phyloP scores from a whole-genome alignment of 2,113 vertebrate species.

The Aldabrachelys gigantea region DNA sequence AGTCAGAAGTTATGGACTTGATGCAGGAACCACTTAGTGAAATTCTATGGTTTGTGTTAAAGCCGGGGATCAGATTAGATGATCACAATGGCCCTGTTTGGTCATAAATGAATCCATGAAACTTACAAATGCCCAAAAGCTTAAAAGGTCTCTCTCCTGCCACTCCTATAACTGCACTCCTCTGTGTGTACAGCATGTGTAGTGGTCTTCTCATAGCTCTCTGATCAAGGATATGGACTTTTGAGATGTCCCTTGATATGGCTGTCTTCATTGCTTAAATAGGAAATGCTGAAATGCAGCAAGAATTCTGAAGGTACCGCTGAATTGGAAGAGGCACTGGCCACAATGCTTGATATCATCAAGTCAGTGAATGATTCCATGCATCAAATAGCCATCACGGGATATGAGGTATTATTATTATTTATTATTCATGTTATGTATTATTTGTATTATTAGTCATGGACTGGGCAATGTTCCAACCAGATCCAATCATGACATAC shows the following conservation, averaged over 20 bases:
- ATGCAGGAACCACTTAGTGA: background rate
- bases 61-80: background rate
- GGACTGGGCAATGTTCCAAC: background rate
- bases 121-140: background rate
- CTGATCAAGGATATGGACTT: background rate
- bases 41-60: background rate
- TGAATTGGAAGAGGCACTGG: conserved; percentile 90
- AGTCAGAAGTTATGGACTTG: background rate
- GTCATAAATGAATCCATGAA: background rate
- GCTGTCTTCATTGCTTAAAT: background rate
- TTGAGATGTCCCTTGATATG: background rate
- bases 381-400: conserved; percentile 95
- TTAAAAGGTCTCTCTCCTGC: background rate
- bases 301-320: conserved; percentile 87
- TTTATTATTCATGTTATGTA: background rate
- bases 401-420: conserved; percentile 83
- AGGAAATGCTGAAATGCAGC: conserved; percentile 94
- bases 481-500: fast-evolving
- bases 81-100: background rate
- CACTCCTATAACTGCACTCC: background rate
- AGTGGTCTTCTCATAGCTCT: background rate
- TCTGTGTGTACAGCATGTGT: background rate
- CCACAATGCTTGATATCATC: conserved; percentile 89
- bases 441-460: background rate
- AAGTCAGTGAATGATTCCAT: conserved; percentile 94